Percentiles rank a stretch among this genome's conserved stretches.
Conservation (phyloP, 2,888 invertebrate species). For the Scaptomyza polygonia region DNA sequence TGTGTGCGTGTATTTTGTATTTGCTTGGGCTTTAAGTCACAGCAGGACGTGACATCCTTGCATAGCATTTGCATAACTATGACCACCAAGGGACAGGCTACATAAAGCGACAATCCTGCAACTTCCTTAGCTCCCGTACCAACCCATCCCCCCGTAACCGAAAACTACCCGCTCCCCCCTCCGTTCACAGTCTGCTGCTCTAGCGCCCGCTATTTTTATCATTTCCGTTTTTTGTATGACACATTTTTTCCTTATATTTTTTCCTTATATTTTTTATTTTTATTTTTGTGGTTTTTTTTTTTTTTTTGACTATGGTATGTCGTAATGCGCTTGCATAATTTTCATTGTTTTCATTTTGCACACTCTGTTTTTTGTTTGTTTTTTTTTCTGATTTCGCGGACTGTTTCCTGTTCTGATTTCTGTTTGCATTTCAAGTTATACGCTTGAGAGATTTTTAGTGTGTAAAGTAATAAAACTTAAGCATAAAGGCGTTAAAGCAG, state of each 20-base stretch:
- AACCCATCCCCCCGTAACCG: neutral
- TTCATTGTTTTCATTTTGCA: constrained; percentile 77
- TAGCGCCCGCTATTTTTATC: constrained; percentile 69
- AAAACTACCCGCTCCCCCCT: no score
- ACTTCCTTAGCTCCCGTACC: neutral
- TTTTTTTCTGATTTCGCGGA: constrained; percentile 39
- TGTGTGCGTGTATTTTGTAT: constrained; percentile 30
- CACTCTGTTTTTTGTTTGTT: constrained; percentile 41
- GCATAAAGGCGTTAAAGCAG: constrained; percentile 52
- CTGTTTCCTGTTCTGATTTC: constrained; percentile 72
- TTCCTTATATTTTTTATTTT: constrained; percentile 16
- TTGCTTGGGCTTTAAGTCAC: constrained; percentile 69
- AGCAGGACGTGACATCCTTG: constrained; percentile 79
- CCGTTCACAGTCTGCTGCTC: constrained; percentile 51
- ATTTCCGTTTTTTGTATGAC: constrained; percentile 62
- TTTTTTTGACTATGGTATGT: constrained; percentile 11
- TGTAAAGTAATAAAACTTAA: constrained; percentile 71
- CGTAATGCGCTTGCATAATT: constrained; percentile 76
- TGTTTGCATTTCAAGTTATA: constrained; percentile 74
- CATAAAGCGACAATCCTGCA: constrained; percentile 35
- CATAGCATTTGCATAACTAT: constrained; percentile 79
- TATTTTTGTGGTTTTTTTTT: constrained; percentile 8
- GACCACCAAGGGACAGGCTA: constrained; percentile 61
- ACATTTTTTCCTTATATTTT: constrained; percentile 40
- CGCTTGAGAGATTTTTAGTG: constrained; percentile 64